These are phyloP conservation scores for Brachyistius frenatus DNA, from an alignment of 2,113 vertebrate genomes.

Conservation along the genomic window DNA sequence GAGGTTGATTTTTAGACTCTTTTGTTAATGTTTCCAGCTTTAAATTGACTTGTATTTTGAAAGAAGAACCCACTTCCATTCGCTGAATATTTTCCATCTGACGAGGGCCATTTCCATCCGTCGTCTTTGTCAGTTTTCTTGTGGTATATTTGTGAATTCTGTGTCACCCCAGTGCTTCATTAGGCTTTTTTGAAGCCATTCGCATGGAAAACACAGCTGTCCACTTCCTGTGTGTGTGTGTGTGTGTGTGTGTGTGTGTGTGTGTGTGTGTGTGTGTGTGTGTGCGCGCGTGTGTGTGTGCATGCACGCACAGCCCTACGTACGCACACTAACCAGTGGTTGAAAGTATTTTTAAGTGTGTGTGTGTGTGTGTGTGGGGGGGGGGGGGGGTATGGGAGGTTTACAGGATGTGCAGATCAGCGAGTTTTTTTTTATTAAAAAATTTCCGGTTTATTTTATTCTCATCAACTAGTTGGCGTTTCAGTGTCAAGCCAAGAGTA, in stretches of 20 bases:
- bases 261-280: too few species aligned
- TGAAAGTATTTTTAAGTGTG: constrained; percentile 5
- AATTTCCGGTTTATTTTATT: constrained; percentile 11
- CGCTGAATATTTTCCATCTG: not conserved
- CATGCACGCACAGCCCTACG: not conserved
- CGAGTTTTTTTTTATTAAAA: not conserved
- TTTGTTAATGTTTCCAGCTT: too few species aligned
- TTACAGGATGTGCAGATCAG: not conserved
- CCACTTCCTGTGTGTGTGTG: constrained; percentile 19
- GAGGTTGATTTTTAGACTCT: too few species aligned
- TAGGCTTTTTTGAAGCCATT: constrained; percentile 43
- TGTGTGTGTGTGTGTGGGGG: not conserved
- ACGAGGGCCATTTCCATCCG: not conserved
- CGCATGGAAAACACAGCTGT: constrained; percentile 48
- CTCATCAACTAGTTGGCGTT: constrained; percentile 6
- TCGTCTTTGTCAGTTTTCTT: constrained; percentile 21
- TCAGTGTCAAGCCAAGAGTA: not conserved
- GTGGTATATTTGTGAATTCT: constrained; percentile 1
- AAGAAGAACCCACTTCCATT: not conserved
- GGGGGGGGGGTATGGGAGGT: too few species aligned
- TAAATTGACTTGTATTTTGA: not conserved
- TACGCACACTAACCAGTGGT: constrained; percentile 10
- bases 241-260: too few species aligned
- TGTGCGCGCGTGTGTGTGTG: too few species aligned
- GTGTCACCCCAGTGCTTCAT: constrained; percentile 38